These are phyloP conservation scores for Drosophila monieri DNA, from an alignment of 2,888 invertebrate species.

Conservation along the genomic window DNA sequence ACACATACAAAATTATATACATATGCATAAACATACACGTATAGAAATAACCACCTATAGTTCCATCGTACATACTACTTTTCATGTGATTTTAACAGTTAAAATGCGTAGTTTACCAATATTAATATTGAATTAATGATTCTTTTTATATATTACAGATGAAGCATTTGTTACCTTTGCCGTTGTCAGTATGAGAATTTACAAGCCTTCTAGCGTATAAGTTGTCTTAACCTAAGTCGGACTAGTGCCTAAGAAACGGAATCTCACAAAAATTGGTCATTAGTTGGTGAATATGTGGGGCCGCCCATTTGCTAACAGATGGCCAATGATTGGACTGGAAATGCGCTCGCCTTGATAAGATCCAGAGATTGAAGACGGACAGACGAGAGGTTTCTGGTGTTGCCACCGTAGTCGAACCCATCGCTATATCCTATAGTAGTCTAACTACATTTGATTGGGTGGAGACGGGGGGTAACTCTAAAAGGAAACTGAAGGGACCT, in stretches of 20 bases:
- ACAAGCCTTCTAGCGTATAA: conserved; percentile 60
- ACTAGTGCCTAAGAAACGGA: conserved; percentile 54
- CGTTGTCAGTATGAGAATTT: conserved; percentile 68
- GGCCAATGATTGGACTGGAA: conserved; percentile 38
- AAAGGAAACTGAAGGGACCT: conserved; percentile 36
- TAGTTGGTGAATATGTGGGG: conserved; percentile 62
- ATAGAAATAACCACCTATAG: conserved; percentile 31
- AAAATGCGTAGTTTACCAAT: conserved; percentile 55
- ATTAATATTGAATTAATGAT: conserved; percentile 57
- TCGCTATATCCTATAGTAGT: conserved; percentile 26
- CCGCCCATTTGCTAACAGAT: conserved; percentile 19
- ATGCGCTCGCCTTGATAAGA: conserved; percentile 27
- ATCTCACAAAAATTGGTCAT: conserved; percentile 74
- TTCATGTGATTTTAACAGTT: conserved; percentile 54
- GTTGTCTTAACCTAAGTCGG: conserved; percentile 34
- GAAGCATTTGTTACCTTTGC: conserved; percentile 58
- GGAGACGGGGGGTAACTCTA: conserved; percentile 14
- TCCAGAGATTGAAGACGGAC: conserved; percentile 22
- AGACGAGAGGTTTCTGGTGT: background rate
- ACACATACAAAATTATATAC: conserved; percentile 37
- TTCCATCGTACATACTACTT: conserved; percentile 34
- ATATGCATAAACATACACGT: conserved; percentile 15
- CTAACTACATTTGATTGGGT: conserved; percentile 29
- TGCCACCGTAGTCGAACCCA: background rate
- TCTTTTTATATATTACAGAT: conserved; percentile 70